Evolutionary conservation across 2,797 vertebrate species (phyloP), one percentile per base, ranked within the genome.

Genomic region (Petrocephalus sullivani): DNA sequence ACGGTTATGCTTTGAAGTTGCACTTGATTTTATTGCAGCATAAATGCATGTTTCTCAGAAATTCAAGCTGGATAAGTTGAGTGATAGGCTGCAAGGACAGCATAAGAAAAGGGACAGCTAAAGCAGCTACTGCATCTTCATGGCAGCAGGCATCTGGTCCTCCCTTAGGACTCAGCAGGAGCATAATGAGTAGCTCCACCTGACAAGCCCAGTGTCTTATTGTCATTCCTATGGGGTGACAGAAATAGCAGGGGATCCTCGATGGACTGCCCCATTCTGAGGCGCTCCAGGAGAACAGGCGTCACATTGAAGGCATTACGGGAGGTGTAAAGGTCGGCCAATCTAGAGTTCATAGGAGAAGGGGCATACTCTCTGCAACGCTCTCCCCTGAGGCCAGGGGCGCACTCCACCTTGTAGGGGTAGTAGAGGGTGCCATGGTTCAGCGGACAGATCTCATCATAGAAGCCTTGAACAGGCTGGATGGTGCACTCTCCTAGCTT

Each of bases 401-500:
- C 46, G 41, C 95, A 95, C 0, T 7, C 86, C 86, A 85, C 89
- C 0, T 33, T 12, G 53, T 93, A 92, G 4, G 0, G 10, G 89
- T 91, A 95, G 0, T 0, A 37, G 37, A 95, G 64, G 0, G 0
- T 85, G 0, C 95, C 95, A 0, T 95, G 91, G 0, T 67, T n/a
- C 10, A 94, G 88, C 19, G 58, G 1, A 56, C 94, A 95, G 14
- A 88, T 85, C 0, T 16, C 3, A 0, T 14, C 0, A 14, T 85
- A 12, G 81, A 0, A 23, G 6, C 89, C 89, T 3, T 5, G 37
- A 64, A 60, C 28, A 53, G 88, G 82, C 0, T 46, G 0, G 0
- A 0, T 0, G 4, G 91, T 89, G 54, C 95, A 95, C 0, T 64
- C 53, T 0, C 95, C 95, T 0, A 95, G 92, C 0, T 93, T 91